Conservation (phyloP, 2,797 vertebrate genomes). For the Sebastes iracundus region DNA sequence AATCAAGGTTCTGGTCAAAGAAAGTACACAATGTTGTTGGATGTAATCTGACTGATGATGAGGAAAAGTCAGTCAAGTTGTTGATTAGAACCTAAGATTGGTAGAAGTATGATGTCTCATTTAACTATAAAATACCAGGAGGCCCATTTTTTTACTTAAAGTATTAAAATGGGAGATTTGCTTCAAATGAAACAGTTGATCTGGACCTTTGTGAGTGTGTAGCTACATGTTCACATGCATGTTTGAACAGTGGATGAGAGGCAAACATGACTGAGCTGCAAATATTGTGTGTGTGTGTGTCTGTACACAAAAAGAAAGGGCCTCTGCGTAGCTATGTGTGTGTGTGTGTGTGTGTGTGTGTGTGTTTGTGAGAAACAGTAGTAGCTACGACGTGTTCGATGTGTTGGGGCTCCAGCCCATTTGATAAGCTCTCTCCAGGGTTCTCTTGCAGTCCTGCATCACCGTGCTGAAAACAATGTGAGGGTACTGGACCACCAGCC, state of each 20-base stretch:
- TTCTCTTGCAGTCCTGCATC: constrained; percentile 99
- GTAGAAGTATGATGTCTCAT: neutral
- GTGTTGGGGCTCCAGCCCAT: constrained; percentile 98
- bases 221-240: constrained; percentile 62
- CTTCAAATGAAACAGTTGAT: constrained; percentile 27
- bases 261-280: constrained; percentile 48
- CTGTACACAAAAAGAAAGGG: constrained; percentile 33
- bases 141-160: neutral
- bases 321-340: constrained; percentile 11
- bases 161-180: constrained; percentile 30
- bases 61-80: neutral
- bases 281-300: constrained; percentile 38
- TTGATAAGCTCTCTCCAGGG: constrained; percentile 97
- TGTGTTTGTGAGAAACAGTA: constrained; percentile 25
- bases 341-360: constrained; percentile 1
- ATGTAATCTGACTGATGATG: neutral
- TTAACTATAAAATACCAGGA: constrained; percentile 33
- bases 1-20: neutral
- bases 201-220: constrained; percentile 23
- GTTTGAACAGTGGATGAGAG: constrained; percentile 53
- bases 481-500: constrained; percentile 95
- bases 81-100: neutral
- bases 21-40: neutral
- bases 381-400: constrained; percentile 89
- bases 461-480: constrained; percentile 99